Evolutionary conservation across 2,113 vertebrate genomes (phyloP).

Genomic region (Aptenodytes forsteri): DNA sequence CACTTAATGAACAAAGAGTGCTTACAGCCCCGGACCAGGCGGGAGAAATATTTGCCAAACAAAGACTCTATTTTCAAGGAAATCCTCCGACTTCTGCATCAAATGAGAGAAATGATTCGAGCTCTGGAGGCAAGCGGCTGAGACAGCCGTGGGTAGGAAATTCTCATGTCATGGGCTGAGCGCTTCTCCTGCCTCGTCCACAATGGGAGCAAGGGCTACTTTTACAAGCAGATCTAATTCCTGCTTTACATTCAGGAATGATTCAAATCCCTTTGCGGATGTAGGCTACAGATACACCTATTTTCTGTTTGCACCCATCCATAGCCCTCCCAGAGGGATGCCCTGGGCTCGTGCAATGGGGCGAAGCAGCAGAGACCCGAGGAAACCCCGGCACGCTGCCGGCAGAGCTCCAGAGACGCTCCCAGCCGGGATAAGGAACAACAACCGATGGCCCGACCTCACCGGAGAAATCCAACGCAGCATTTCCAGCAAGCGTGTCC

Average conservation of each 20-base stretch:
- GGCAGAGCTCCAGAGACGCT: not conserved
- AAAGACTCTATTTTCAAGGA: slow-evolving; percentile 45
- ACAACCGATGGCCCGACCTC: not conserved
- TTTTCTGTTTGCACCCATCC: not conserved
- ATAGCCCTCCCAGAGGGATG: not conserved
- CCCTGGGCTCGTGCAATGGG: not conserved
- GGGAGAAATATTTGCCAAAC: slow-evolving; percentile 2
- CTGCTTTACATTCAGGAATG: not conserved
- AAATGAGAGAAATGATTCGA: not conserved
- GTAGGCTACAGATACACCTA: not conserved
- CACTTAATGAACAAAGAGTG: not conserved
- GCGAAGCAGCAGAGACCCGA: rapidly evolving
- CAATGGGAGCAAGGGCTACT: not conserved
- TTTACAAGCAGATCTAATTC: not conserved
- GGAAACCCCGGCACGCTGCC: not conserved
- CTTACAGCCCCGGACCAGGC: not conserved
- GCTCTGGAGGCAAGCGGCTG: not conserved
- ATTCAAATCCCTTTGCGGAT: not conserved
- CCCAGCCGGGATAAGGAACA: not conserved
- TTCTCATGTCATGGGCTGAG: not conserved
- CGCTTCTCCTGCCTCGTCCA: not conserved
- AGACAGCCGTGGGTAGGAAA: not conserved
- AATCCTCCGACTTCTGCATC: not conserved
- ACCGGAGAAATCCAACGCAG: not conserved
- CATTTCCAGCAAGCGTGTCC: not conserved